Evolutionary conservation across 2,797 vertebrate species (phyloP).

Genomic region (Percopsis omiscomaycus): DNA sequence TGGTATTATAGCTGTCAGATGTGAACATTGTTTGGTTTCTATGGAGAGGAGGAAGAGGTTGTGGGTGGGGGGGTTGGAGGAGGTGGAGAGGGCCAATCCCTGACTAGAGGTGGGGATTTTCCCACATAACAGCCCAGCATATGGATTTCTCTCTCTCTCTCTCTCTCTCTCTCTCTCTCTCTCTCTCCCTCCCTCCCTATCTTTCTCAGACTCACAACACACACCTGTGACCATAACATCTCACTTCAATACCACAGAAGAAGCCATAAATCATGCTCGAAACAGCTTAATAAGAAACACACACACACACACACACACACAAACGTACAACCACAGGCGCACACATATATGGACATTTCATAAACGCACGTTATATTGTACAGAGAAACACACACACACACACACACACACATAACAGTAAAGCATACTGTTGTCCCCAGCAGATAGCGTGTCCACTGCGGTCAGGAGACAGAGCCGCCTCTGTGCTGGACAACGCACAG

Average conservation of each 20-base stretch:
- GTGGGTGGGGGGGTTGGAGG: conserved; percentile 13
- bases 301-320: neutral
- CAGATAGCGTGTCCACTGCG: too few relatives aligned
- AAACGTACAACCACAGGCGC: neutral
- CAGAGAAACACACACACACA: neutral
- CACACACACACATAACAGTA: conserved; percentile 1
- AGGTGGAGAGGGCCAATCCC: conserved; percentile 28
- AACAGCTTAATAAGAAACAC: conserved; percentile 39
- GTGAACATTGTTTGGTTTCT: conserved; percentile 35
- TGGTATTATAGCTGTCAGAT: conserved; percentile 19
- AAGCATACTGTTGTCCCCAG: too few relatives aligned
- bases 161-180: neutral
- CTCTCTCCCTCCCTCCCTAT: neutral
- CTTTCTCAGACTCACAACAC: conserved; percentile 7
- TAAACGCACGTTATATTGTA: neutral
- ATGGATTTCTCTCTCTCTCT: conserved; percentile 1
- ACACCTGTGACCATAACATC: conserved; percentile 50
- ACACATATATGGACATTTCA: neutral
- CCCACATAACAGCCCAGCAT: conserved; percentile 36
- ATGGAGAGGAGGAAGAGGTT: conserved; percentile 22
- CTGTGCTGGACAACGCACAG: conserved; percentile 62
- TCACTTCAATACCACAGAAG: conserved; percentile 32
- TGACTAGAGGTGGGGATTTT: conserved; percentile 71
- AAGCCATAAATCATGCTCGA: conserved; percentile 32
- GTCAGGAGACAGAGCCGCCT: conserved; percentile 59